phyloP scores from a whole-genome alignment of 2,888 invertebrate species.

The Elmis aenea region DNA sequence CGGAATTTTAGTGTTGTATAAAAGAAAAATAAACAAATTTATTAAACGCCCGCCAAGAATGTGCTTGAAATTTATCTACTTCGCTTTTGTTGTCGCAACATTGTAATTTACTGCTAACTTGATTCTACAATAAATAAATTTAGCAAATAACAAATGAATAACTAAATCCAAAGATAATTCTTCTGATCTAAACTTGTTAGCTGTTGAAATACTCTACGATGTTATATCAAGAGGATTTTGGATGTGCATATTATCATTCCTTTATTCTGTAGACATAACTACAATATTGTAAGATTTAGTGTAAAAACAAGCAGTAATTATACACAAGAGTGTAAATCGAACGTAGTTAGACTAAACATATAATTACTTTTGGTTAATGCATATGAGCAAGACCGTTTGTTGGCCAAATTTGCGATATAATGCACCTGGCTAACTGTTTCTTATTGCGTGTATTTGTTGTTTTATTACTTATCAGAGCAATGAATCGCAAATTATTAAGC shows the following conservation, averaged over 20 bases:
- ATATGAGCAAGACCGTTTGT: slow-evolving; percentile 27
- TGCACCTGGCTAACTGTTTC: slow-evolving; percentile 37
- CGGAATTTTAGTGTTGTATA: slow-evolving; percentile 4
- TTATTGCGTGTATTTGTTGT: slow-evolving; percentile 16
- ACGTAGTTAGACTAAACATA: slow-evolving; percentile 38
- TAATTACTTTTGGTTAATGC: slow-evolving; percentile 14
- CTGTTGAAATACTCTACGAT: no score
- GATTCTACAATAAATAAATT: slow-evolving; percentile 8
- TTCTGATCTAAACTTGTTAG: not conserved
- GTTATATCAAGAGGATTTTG: slow-evolving; percentile 25
- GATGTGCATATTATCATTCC: slow-evolving; percentile 26
- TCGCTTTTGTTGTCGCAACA: slow-evolving; percentile 5
- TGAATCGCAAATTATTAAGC: no score
- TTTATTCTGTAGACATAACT: slow-evolving; percentile 24
- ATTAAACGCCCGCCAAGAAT: slow-evolving; percentile 12
- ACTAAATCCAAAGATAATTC: slow-evolving; percentile 3
- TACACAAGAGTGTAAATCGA: slow-evolving; percentile 31
- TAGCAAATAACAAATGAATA: slow-evolving; percentile 1
- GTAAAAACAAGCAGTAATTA: no score
- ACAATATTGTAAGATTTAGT: slow-evolving; percentile 31
- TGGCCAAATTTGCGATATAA: slow-evolving; percentile 28
- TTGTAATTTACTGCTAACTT: slow-evolving; percentile 10
- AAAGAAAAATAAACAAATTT: slow-evolving; percentile 7
- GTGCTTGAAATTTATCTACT: slow-evolving; percentile 10
- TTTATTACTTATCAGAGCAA: no score